Evolutionary conservation across 92 coral and sea anemone genomes (phyloP).

Genomic region (Actinostola sp.): DNA sequence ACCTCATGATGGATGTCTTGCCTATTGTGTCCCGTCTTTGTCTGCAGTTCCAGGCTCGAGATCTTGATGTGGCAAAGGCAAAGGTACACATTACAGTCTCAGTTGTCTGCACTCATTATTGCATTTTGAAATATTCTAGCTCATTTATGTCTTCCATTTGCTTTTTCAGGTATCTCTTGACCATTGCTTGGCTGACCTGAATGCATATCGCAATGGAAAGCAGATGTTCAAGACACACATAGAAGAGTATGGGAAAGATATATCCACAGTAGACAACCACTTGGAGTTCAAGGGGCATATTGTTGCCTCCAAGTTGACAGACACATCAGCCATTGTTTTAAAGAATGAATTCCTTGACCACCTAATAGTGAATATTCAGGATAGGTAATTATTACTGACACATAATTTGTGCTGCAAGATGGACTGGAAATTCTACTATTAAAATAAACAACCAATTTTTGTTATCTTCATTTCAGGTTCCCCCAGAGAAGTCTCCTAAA

Average conservation of each 20-base stretch:
- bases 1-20: slow-evolving; percentile 43
- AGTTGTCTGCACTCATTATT: no score
- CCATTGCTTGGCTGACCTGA: slow-evolving; percentile 29
- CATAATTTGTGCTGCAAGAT: background rate
- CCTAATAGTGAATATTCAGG: slow-evolving; percentile 10
- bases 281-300: no score
- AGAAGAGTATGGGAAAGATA: slow-evolving; percentile 16
- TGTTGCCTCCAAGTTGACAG: no score
- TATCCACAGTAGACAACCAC: slow-evolving; percentile 27
- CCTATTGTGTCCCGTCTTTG: slow-evolving; percentile 24
- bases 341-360: slow-evolving; percentile 18
- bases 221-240: slow-evolving; percentile 32
- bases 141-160: no score
- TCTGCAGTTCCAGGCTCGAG: slow-evolving; percentile 24
- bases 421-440: no score
- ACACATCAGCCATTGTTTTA: no score
- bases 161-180: slow-evolving; percentile 23
- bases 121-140: no score
- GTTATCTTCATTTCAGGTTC: slow-evolving; percentile 24
- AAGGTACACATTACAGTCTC: background rate
- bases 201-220: slow-evolving; percentile 27
- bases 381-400: no score
- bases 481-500: slow-evolving; percentile 37
- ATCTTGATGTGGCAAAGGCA: slow-evolving; percentile 41
- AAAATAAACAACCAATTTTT: no score